Percentiles rank a stretch among this genome's conserved stretches.
These are phyloP conservation scores for Panthera uncia DNA, from an alignment of 2,113 vertebrate genomes.

Conservation along the genomic window DNA sequence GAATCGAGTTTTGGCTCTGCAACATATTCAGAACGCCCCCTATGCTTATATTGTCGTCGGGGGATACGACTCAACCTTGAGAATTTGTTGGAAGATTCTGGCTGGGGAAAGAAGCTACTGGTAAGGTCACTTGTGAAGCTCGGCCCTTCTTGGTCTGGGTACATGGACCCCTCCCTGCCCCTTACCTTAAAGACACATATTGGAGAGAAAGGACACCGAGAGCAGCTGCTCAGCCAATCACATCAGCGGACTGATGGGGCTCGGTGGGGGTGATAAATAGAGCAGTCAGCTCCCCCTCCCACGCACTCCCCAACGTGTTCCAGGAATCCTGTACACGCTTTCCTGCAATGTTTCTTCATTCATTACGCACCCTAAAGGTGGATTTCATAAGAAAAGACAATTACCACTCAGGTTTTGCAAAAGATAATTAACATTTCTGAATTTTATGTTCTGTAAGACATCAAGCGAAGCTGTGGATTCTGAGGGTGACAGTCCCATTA, in stretches of 20 bases:
- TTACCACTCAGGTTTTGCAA: not conserved
- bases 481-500: not conserved
- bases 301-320: fast-evolving
- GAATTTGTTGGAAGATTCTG: not conserved
- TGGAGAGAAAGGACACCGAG: not conserved
- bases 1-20: not conserved
- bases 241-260: not conserved
- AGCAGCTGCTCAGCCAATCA: not conserved
- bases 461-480: not conserved
- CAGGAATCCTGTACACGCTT: not conserved
- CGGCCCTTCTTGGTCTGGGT: not conserved
- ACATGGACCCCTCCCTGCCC: not conserved
- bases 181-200: not conserved
- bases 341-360: not conserved
- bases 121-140: not conserved
- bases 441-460: not conserved
- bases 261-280: not conserved
- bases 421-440: not conserved
- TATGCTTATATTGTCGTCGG: not conserved
- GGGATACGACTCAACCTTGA: not conserved
- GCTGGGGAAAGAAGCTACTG: not conserved
- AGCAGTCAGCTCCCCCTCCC: not conserved
- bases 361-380: not conserved
- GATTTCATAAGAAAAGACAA: not conserved
- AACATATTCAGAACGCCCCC: not conserved